Evolutionary conservation across 2,888 invertebrate species (phyloP), one percentile per base, ranked within the genome.

Genomic region (Alentia gelatinosa): DNA sequence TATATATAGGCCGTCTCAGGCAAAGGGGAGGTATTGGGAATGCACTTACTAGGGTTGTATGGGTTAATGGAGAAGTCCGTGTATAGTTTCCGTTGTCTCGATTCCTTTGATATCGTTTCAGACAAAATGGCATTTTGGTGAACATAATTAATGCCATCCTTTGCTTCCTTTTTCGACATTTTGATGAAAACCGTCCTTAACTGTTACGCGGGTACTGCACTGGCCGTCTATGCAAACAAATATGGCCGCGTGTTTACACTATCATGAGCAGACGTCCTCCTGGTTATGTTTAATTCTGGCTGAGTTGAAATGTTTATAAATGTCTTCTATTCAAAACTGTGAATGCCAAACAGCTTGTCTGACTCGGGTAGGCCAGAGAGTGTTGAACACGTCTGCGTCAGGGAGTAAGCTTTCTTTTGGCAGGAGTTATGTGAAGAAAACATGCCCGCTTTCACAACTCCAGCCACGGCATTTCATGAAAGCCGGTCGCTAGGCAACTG

Each of bases 41-140:
- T 37, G n/a, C 23, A 91, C 83, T 84, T 74, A 90, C 90, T 83
- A 79, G 56, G 63, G 47, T 63, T 89, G 35, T 50, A 91, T n/a
- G 86, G 84, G n/a, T 89, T 89, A 50, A 89, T 89, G n/a, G 89
- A 68, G 79, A 79, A 89, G 30, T 86, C 56, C 35, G 79, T 89
- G 33, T 89, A 86, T 1, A 75, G 47, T n/a, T 83, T 75, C 26
- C 75, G 47, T 26, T 37, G 30, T 33, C 47, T 15, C 23, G 47
- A 47, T 83, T 90, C 90, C 83, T 90, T 90, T 30, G 40, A 26
- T 26, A 90, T 90, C 19, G 90, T 90, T 37, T 90, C 90, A 26
- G 74, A n/a, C 33, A 90, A 37, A 33, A 90, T 90, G 23, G 33
- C 35, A 79, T 79, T 74, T 79, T 90, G 40, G 19, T 74, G 75